Base-by-base conservation (phyloP, 2,888 invertebrate genomes). In the Ennomos fuscantarius region DNA sequence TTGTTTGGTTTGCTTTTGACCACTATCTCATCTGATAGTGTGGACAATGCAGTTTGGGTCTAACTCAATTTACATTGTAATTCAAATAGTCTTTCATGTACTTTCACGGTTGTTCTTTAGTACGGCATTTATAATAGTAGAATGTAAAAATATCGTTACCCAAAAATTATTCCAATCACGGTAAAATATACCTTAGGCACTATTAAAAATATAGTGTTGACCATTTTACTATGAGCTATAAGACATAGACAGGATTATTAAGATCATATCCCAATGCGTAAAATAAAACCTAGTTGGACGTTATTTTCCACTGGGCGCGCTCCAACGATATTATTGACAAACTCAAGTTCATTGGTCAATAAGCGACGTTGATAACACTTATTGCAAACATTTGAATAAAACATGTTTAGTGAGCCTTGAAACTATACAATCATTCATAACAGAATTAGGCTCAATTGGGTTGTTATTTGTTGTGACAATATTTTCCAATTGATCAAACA, bases 401-500 rank as follows among this genome's bases (percentile, higher is more conserved):
- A 32, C 39, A 43, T 36, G 49, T 53, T 49, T 41, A 45, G 43
- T 37, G 49, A 59, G 45, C 58, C 58, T 59, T 59, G 58, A 49
- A 49, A 37, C 49, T 53, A 49, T 42, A 47, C 34, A 51, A 40
- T 44, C 35, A 54, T 59, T 54, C 33, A 46, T 46, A 39, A 44
- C 8, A 43, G 32, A 32, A 51, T 50, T 49, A 53, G 40, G 43
- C 52, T 57, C 52, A 58, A 59, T 52, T 58, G 58, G 50, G 59
- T 47, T 42, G 35, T 48, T 34, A 10, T 46, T 52, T 45, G 48
- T 36, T 47, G 50, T 32, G 53, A 41, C 44, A 49, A 58, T 48
- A 57, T 57, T 57, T 57, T 51, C 46, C 36, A 52, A 43, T 39
- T 39, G 37, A 51, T 43, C 50, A 51, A 36, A 51, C 51, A 36